Base-by-base conservation (phyloP, 2,797 vertebrate species). In the Alcedo atthis region DNA sequence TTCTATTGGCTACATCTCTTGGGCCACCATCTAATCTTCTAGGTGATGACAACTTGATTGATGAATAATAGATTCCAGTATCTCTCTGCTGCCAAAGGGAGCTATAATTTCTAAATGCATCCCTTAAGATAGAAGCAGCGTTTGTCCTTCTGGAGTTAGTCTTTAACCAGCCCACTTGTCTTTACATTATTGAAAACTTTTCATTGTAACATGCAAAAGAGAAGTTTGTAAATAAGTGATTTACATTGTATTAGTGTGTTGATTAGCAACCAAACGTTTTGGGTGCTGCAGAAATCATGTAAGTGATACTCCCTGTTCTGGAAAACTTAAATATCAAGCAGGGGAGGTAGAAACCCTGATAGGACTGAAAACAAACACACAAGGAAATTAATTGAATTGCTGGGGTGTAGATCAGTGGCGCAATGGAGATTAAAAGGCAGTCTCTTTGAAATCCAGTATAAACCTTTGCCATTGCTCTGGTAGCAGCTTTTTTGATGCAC, bases 21-120 rank as follows among this genome's bases (percentile, higher is more conserved):
- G 93, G 78, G 92, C 75, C 81, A 46, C 64, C 61, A 32, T 71
- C 86, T 90, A 30, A 82, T 87, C 90, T 86, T 85, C 10, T 37
- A 33, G 85, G 64, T 12, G 37, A 70, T 92, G 88, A 92, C 90
- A 95, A 80, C 64, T 80, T 89, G 94, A 94, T 78, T 68, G 92
- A 90, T 81, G 93, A 92, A 78, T 77, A 87, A 85, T 57, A 43
- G 78, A 90, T 95, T 57, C 73, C 54, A 14, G 81, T 37, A 67
- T 77, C 79, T 81, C 30, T 53, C 84, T 82, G 86, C 84, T 93
- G 93, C 84, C 71, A 51, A 45, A 57, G 77, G 78, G 48, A 87
- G 57, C 71, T 75, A 1, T 85, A 35, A 90, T 89, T 90, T 43
- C 79, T 58, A 18, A 89, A 71, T 15, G 49, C 33, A 37, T 80